Conservation (phyloP, 1,140 invertebrate genomes). For the Macrocentrus cingulum region DNA sequence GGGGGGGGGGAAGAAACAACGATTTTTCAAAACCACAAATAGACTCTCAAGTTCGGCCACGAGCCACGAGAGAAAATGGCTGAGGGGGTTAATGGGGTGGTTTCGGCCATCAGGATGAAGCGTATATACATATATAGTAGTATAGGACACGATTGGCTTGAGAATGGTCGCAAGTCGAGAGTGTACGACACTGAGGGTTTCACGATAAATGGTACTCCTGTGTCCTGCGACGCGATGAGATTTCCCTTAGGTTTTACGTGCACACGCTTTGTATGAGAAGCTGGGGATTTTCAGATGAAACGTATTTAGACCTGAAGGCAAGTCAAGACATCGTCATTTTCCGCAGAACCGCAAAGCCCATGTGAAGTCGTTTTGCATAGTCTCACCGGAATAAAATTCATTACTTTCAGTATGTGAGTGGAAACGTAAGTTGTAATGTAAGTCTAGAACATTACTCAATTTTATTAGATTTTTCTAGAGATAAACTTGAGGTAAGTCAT, state of each 20-base stretch:
- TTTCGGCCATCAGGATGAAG: constrained; percentile 1
- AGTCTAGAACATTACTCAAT: no score
- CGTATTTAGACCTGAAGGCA: background rate
- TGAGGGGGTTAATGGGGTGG: constrained; percentile 5
- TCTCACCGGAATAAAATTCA: constrained; percentile 11
- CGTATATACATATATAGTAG: constrained; percentile 30
- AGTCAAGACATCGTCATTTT: constrained; percentile 20
- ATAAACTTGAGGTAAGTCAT: no score
- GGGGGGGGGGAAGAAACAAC: constrained; percentile 28
- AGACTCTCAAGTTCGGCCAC: constrained; percentile 15
- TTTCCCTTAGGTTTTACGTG: constrained; percentile 56
- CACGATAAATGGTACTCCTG: constrained; percentile 53
- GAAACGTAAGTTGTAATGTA: no score
- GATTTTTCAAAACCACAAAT: constrained; percentile 43
- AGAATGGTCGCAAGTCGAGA: constrained; percentile 45
- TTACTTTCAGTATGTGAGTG: background rate
- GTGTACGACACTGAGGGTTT: constrained; percentile 34
- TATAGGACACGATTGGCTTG: constrained; percentile 43
- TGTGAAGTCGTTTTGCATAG: constrained; percentile 8
- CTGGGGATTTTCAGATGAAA: background rate
- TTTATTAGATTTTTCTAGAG: no score
- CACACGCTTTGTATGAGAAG: constrained; percentile 36
- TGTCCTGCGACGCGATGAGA: constrained; percentile 47
- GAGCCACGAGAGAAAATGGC: constrained; percentile 7
- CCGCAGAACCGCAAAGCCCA: constrained; percentile 6